Percentiles rank a stretch among this genome's conserved stretches.
phyloP scores from a whole-genome alignment of 2,113 vertebrate species.

The Hepsetus odoe region DNA sequence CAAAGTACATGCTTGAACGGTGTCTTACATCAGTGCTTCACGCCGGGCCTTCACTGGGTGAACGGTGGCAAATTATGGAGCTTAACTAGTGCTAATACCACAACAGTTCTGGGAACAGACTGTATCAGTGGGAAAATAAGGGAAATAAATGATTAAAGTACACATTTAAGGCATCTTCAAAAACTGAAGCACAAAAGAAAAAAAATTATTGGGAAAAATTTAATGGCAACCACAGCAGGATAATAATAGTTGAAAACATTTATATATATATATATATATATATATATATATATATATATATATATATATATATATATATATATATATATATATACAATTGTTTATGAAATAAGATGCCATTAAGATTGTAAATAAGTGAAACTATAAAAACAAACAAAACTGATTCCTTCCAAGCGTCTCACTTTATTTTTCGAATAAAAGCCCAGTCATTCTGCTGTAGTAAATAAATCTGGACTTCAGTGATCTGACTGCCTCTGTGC shows the following conservation, averaged over 20 bases:
- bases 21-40: background rate
- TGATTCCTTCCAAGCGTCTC: background rate
- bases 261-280: too few species aligned
- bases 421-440: background rate
- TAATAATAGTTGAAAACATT: too few species aligned
- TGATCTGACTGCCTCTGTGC: conserved; percentile 15
- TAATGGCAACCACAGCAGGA: too few species aligned
- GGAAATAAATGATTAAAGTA: background rate
- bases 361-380: background rate
- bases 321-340: conserved; percentile 12
- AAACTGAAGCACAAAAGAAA: too few species aligned
- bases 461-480: background rate
- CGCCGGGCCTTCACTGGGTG: conserved; percentile 7
- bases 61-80: background rate
- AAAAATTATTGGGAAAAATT: too few species aligned
- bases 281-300: too few species aligned
- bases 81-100: background rate
- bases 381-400: background rate
- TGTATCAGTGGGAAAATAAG: background rate
- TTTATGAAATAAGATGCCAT: background rate
- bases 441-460: background rate
- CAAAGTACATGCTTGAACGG: conserved; percentile 13
- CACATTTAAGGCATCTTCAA: background rate
- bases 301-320: background rate
- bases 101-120: background rate